These are phyloP conservation scores for Drosophila pegasa DNA, from an alignment of 2,888 invertebrate genomes.

Conservation along the genomic window DNA sequence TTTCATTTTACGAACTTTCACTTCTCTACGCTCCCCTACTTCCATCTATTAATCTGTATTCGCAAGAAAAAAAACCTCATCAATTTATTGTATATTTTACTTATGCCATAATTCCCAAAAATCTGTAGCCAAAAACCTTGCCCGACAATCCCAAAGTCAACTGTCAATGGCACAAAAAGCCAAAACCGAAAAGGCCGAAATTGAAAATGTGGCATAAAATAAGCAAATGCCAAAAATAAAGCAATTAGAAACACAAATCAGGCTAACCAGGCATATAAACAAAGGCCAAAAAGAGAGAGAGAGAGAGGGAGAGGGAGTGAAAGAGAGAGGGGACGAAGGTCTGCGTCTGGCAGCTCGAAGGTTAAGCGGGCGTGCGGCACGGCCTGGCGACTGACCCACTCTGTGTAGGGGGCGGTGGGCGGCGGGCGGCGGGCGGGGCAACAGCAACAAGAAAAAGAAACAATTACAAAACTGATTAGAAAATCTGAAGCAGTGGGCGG, in stretches of 20 bases:
- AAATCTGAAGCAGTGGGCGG: slow-evolving; percentile 60
- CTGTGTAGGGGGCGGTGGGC: neutral
- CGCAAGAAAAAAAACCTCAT: neutral
- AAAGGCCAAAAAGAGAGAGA: slow-evolving; percentile 5
- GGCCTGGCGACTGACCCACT: slow-evolving; percentile 36
- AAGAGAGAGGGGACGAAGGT: slow-evolving; percentile 12
- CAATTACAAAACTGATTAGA: slow-evolving; percentile 80
- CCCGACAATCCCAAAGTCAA: slow-evolving; percentile 2
- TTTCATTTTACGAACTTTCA: too few species aligned
- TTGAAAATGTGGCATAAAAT: slow-evolving; percentile 15
- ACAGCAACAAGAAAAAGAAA: slow-evolving; percentile 58
- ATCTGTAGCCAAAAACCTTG: neutral
- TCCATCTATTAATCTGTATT: neutral
- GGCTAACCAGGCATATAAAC: slow-evolving; percentile 36
- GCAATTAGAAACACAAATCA: slow-evolving; percentile 38
- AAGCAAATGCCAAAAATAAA: slow-evolving; percentile 35
- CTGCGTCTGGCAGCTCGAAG: slow-evolving; percentile 53
- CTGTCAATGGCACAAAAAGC: slow-evolving; percentile 4
- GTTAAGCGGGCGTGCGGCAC: slow-evolving; percentile 52
- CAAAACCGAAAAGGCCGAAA: slow-evolving; percentile 1
- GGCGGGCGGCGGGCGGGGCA: slow-evolving; percentile 25
- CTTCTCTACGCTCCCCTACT: neutral
- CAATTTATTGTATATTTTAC: neutral
- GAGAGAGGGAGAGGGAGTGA: neutral
- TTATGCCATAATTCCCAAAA: slow-evolving; percentile 2